These are phyloP conservation scores for Sinocyclocheilus anshuiensis DNA, from an alignment of 2,113 vertebrate genomes.

Conservation along the genomic window DNA sequence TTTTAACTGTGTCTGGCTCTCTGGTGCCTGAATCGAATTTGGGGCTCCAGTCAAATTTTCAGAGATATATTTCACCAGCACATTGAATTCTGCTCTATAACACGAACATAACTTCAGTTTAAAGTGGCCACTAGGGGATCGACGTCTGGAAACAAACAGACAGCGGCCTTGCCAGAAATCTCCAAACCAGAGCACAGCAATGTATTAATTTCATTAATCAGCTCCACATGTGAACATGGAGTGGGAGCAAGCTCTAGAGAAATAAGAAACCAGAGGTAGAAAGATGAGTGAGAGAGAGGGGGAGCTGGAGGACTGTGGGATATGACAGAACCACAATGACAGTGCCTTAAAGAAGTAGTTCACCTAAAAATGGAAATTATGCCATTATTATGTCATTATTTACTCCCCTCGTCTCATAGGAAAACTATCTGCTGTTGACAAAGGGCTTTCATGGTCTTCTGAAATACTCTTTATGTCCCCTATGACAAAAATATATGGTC, in stretches of 20 bases:
- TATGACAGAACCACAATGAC: not conserved
- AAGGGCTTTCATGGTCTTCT: not conserved
- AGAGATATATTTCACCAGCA: constrained; percentile 10
- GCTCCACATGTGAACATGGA: constrained; percentile 48
- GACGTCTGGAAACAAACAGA: constrained; percentile 54
- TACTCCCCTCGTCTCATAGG: not conserved
- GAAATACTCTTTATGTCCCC: not conserved
- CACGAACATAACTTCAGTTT: constrained; percentile 47
- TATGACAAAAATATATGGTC: not conserved
- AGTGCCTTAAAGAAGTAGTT: not conserved
- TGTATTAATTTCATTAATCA: constrained; percentile 67
- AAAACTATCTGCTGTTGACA: not conserved
- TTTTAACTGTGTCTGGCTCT: not conserved
- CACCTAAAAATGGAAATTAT: not conserved
- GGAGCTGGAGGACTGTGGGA: constrained; percentile 68
- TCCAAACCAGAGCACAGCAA: constrained; percentile 55
- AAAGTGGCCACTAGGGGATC: constrained; percentile 48
- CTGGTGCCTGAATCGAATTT: not conserved
- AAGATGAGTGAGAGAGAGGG: constrained; percentile 49
- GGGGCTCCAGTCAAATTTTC: not conserved
- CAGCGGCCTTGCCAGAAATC: constrained; percentile 25
- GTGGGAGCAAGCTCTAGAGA: constrained; percentile 40
- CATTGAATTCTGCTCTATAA: constrained; percentile 51
- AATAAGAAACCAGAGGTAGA: constrained; percentile 20
- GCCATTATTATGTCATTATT: not conserved